A percentile compares a stretch with the other conserved stretches of the same genome.
Conservation (phyloP, 2,888 invertebrate species). For the Microplitis deprimator region DNA sequence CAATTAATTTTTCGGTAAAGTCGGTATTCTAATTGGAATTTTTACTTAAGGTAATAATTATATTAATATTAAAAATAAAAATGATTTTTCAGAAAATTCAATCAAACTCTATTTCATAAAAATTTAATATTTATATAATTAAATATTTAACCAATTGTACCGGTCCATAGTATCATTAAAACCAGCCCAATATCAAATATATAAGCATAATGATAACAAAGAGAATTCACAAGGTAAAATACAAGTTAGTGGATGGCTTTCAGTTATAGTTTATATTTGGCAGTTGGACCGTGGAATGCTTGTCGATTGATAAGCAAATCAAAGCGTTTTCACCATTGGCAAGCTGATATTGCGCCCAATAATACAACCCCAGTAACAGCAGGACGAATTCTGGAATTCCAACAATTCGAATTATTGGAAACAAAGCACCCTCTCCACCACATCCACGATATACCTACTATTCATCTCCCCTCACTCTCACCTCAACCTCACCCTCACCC, state of each 20-base stretch:
- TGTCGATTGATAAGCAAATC: conserved; percentile 26
- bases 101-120: too few relatives aligned
- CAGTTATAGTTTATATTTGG: neutral
- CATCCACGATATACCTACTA: conserved; percentile 21
- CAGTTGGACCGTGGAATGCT: conserved; percentile 6
- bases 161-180: neutral
- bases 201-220: conserved; percentile 8
- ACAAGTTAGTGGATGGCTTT: neutral
- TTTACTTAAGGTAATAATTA: too few relatives aligned
- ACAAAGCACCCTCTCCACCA: conserved; percentile 22
- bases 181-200: neutral
- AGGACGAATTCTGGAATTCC: conserved; percentile 30
- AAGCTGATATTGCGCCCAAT: conserved; percentile 20
- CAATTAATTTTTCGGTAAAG: too few relatives aligned
- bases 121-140: too few relatives aligned
- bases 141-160: too few relatives aligned
- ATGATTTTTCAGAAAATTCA: too few relatives aligned
- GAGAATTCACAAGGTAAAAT: neutral
- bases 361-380: conserved; percentile 13
- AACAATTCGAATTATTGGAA: conserved; percentile 34
- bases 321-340: conserved; percentile 4
- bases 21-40: too few relatives aligned
- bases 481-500: neutral
- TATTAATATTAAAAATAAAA: too few relatives aligned
- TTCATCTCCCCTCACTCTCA: neutral